These are phyloP conservation scores for Nasua narica DNA, from an alignment of 2,797 vertebrate species.

Conservation along the genomic window DNA sequence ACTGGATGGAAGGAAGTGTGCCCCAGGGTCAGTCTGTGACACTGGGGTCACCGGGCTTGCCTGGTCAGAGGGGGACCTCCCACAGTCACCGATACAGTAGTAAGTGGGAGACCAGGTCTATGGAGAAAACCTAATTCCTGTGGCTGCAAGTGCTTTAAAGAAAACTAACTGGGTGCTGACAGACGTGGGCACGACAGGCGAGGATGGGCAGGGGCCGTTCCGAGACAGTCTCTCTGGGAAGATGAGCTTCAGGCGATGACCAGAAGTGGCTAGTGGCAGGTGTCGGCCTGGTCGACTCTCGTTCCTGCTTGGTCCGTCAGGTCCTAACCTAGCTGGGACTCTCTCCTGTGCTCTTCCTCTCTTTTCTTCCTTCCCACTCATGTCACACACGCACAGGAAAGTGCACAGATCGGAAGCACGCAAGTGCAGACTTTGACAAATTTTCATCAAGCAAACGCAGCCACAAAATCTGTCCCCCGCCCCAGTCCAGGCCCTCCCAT, in stretches of 20 bases:
- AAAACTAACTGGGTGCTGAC: background rate
- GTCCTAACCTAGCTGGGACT: fast-evolving
- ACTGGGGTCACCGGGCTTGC: background rate
- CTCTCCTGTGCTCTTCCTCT: background rate
- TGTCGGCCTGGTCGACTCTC: fast-evolving
- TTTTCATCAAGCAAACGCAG: background rate
- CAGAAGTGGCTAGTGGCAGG: fast-evolving
- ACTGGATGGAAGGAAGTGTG: fast-evolving
- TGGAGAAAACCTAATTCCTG: fast-evolving
- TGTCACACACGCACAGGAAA: fast-evolving
- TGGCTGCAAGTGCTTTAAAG: background rate
- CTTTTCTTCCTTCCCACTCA: background rate
- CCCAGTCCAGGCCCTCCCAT: fast-evolving
- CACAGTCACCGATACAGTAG: background rate
- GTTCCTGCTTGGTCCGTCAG: fast-evolving
- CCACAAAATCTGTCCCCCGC: fast-evolving
- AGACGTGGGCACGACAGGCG: background rate
- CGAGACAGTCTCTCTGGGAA: background rate
- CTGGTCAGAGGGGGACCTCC: background rate
- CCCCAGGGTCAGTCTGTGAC: background rate
- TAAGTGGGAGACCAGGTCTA: background rate
- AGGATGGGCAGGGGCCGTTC: fast-evolving
- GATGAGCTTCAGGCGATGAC: fast-evolving
- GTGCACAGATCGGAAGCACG: fast-evolving
- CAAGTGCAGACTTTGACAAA: background rate